Percentiles rank a stretch among this genome's conserved stretches.
phyloP scores from a whole-genome alignment of 2,888 invertebrate species.

The Oscheius sp. region DNA sequence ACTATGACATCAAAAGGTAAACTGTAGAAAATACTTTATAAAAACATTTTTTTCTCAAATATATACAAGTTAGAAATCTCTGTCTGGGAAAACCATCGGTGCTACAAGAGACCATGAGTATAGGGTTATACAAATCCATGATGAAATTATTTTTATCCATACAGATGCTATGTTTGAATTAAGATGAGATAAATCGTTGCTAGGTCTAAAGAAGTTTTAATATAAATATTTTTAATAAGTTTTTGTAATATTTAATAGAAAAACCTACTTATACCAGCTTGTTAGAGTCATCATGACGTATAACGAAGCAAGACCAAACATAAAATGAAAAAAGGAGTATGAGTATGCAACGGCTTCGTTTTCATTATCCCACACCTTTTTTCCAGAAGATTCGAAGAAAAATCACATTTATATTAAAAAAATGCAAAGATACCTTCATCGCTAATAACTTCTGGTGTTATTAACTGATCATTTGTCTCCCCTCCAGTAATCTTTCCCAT shows the following conservation, averaged over 20 bases:
- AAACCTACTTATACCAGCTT: slow-evolving; percentile 96
- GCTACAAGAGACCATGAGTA: slow-evolving; percentile 95
- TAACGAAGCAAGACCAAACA: slow-evolving; percentile 92
- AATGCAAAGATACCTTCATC: background rate
- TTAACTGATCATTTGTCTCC: slow-evolving; percentile 12
- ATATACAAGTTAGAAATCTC: slow-evolving; percentile 84
- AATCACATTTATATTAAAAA: background rate
- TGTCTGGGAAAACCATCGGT: slow-evolving; percentile 85
- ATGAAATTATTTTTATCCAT: slow-evolving; percentile 90
- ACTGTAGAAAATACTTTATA: background rate
- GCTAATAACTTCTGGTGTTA: background rate
- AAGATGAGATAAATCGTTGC: slow-evolving; percentile 75
- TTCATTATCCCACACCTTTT: slow-evolving; percentile 88
- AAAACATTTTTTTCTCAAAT: background rate
- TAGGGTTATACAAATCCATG: slow-evolving; percentile 90
- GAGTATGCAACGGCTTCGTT: slow-evolving; percentile 76
- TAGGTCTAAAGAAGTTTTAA: slow-evolving; percentile 34
- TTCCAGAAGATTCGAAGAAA: background rate
- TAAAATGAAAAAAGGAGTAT: slow-evolving; percentile 76
- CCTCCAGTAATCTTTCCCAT: slow-evolving; percentile 83
- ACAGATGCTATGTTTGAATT: slow-evolving; percentile 85
- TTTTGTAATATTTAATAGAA: background rate
- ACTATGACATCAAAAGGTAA: no score
- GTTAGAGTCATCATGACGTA: slow-evolving; percentile 99
- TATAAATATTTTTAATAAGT: background rate